A percentile compares a stretch with the other conserved stretches of the same genome.
Evolutionary conservation across 2,888 invertebrate species (phyloP).

Genomic region (Caenorhabditis uteleia): DNA sequence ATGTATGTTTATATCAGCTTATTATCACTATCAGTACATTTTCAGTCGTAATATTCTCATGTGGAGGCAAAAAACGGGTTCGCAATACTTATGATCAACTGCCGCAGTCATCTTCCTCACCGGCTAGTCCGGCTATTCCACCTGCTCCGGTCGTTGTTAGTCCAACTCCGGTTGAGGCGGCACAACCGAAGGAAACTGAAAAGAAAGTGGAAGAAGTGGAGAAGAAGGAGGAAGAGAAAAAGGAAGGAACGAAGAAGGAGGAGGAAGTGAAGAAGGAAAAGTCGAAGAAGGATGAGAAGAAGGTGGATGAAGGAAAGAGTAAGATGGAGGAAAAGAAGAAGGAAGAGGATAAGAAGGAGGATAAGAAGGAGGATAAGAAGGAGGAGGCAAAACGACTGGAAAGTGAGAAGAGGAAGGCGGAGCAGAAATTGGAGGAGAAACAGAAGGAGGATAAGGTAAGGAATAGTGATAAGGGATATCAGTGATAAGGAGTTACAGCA

Average conservation of each 20-base stretch:
- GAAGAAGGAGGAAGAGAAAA: slow-evolving; percentile 6
- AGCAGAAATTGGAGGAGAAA: neutral
- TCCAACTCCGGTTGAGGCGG: no score
- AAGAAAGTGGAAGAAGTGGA: slow-evolving; percentile 5
- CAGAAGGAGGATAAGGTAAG: neutral
- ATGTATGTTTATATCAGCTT: no score
- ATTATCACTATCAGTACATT: no score
- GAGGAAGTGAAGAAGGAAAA: neutral
- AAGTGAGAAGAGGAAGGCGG: neutral
- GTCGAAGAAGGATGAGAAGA: slow-evolving; percentile 2
- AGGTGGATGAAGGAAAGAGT: neutral
- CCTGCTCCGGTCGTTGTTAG: no score
- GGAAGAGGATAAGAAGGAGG: slow-evolving; percentile 6
- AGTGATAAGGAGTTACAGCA: neutral
- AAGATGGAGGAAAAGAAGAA: neutral
- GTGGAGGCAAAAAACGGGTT: no score
- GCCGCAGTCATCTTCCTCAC: no score
- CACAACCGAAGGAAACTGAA: slow-evolving; percentile 8
- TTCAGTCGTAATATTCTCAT: no score
- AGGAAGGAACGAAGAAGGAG: slow-evolving; percentile 4
- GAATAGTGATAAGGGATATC: neutral
- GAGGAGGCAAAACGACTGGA: neutral
- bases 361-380: neutral
- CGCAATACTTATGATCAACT: no score
- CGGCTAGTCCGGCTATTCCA: no score